Evolutionary conservation across 2,797 vertebrate species (phyloP).

Genomic region (Pipistrellus nathusii): DNA sequence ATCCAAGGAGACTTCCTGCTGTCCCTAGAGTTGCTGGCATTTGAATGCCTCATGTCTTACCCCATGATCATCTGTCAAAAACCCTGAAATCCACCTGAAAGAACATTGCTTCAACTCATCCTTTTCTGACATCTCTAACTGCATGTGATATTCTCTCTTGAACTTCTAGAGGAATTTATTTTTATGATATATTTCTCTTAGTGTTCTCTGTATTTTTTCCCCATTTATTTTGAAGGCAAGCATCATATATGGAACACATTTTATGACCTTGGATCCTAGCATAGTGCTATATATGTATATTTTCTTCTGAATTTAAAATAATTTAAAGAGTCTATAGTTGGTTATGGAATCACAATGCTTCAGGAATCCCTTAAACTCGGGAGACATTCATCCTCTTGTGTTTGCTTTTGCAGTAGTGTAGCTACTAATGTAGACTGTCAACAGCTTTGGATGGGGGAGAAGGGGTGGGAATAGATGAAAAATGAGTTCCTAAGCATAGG

Average conservation of each 20-base stretch:
- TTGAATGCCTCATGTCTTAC: not conserved
- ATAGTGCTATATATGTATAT: not conserved
- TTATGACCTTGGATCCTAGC: not conserved
- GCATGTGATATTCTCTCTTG: not conserved
- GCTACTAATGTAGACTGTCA: not conserved
- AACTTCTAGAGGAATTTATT: not conserved
- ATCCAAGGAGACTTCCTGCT: not conserved
- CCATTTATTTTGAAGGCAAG: conserved; percentile 20
- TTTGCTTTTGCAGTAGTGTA: not conserved
- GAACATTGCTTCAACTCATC: not conserved
- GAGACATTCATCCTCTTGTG: not conserved
- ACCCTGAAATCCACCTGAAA: not conserved
- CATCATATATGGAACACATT: not conserved
- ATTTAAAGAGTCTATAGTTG: not conserved
- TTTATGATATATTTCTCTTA: not conserved
- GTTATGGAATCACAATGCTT: not conserved
- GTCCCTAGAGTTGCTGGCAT: not conserved
- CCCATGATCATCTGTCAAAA: not conserved
- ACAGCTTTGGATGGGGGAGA: not conserved
- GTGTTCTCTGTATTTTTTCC: not conserved
- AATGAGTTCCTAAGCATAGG: not conserved
- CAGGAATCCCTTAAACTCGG: not conserved
- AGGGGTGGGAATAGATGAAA: not conserved
- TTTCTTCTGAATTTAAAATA: conserved; percentile 22
- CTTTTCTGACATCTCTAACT: not conserved